These are phyloP conservation scores for Theristus sp. DNA, from an alignment of 2,888 invertebrate genomes.

Conservation along the genomic window DNA sequence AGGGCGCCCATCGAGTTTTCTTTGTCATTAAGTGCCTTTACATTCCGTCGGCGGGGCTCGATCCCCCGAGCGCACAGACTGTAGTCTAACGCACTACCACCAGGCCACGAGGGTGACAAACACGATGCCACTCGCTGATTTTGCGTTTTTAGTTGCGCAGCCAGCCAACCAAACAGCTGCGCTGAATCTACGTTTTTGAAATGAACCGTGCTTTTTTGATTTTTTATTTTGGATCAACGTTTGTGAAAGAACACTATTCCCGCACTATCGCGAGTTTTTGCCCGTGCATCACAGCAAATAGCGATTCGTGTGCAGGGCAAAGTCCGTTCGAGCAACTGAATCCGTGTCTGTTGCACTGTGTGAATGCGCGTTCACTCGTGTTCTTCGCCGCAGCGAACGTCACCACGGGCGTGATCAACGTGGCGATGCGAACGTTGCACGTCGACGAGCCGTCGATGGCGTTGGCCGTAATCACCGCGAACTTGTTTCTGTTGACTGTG, in stretches of 20 bases:
- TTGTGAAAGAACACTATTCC: no score
- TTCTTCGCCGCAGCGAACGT: slow-evolving; percentile 67
- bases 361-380: slow-evolving; percentile 41
- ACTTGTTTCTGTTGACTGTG: slow-evolving; percentile 4
- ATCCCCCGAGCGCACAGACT: no score
- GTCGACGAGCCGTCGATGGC: slow-evolving; percentile 3
- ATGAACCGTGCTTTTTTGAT: no score
- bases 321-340: slow-evolving; percentile 13
- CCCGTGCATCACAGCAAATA: no score
- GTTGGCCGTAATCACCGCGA: slow-evolving; percentile 1
- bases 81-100: no score
- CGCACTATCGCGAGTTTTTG: no score
- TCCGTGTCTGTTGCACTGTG: slow-evolving; percentile 14
- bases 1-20: no score
- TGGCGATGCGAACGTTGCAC: slow-evolving; percentile 44
- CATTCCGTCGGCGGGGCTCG: no score
- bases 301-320: slow-evolving; percentile 17
- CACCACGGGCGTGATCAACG: slow-evolving; percentile 61
- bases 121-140: not conserved
- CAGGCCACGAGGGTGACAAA: no score
- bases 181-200: no score
- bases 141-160: slow-evolving; percentile 1
- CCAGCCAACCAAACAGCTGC: not conserved
- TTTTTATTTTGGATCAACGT: no score
- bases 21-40: no score